These are phyloP conservation scores for Nyctibius grandis DNA, from an alignment of 2,797 vertebrate genomes.

Conservation along the genomic window DNA sequence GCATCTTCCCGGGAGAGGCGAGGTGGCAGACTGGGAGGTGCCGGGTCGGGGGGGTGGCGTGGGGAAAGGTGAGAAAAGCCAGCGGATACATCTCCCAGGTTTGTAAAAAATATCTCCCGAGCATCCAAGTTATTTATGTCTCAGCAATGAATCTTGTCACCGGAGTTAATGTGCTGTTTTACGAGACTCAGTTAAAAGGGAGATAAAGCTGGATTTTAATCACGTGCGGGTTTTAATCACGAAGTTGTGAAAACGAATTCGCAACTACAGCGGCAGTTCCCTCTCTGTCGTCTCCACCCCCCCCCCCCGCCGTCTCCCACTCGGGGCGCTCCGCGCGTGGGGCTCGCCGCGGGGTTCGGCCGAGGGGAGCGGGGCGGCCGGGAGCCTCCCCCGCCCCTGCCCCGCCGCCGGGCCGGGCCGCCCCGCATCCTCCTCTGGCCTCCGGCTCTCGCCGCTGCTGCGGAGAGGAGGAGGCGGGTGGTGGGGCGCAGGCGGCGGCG, in stretches of 20 bases:
- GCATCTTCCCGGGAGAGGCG: not conserved
- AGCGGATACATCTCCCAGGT: not conserved
- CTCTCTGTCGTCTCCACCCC: too few species aligned
- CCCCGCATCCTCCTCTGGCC: not conserved
- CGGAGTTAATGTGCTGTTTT: not conserved
- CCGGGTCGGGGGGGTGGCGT: not conserved
- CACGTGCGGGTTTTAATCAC: not conserved
- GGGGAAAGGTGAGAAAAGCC: not conserved
- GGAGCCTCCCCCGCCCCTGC: not conserved
- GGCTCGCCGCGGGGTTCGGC: not conserved
- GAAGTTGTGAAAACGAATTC: not conserved
- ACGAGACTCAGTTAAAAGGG: not conserved
- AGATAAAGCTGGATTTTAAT: not conserved
- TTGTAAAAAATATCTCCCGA: not conserved
- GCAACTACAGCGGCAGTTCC: not conserved
- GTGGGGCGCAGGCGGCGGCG: not conserved
- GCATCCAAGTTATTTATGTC: not conserved
- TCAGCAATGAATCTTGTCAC: not conserved
- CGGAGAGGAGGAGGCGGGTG: not conserved
- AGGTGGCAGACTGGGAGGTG: not conserved
- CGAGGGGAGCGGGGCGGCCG: too few species aligned
- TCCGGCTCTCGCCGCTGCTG: not conserved
- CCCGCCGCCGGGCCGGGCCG: not conserved
- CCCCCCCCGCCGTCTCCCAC: not conserved
- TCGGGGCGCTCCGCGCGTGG: not conserved